Evolutionary conservation across 1,140 invertebrate species (phyloP).

Genomic region (Drosophila gunungcola): DNA sequence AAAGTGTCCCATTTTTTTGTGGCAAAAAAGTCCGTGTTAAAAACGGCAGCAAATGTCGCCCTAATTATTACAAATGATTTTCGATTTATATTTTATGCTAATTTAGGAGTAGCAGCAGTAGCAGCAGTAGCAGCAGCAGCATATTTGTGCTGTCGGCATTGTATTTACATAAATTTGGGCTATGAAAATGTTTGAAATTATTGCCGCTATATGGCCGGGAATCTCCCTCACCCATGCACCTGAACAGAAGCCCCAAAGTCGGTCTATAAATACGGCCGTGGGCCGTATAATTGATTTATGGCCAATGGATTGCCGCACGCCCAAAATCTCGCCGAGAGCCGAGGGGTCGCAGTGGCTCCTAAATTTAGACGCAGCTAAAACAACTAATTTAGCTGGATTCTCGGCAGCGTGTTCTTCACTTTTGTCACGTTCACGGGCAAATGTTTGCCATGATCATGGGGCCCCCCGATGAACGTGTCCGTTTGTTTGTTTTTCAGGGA

Average conservation of each 20-base stretch:
- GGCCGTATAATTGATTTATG: slow-evolving; percentile 80
- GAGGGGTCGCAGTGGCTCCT: slow-evolving; percentile 39
- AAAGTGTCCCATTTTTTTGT: slow-evolving; percentile 6
- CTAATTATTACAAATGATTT: slow-evolving; percentile 81
- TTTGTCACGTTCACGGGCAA: slow-evolving; percentile 80
- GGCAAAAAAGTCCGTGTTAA: slow-evolving; percentile 47
- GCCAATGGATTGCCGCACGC: slow-evolving; percentile 72
- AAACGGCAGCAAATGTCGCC: slow-evolving; percentile 65
- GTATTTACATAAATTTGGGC: slow-evolving; percentile 52
- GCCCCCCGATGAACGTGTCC: slow-evolving; percentile 47
- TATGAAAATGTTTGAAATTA: slow-evolving; percentile 67
- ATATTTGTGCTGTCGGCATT: slow-evolving; percentile 55
- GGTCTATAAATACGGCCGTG: slow-evolving; percentile 36
- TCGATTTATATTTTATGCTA: slow-evolving; percentile 61
- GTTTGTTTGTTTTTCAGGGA: slow-evolving; percentile 72
- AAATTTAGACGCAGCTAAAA: slow-evolving; percentile 80
- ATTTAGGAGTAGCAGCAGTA: slow-evolving; percentile 29
- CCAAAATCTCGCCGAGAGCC: slow-evolving; percentile 14
- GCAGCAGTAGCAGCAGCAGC: slow-evolving; percentile 3
- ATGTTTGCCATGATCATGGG: slow-evolving; percentile 54
- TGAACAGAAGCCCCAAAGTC: slow-evolving; percentile 44
- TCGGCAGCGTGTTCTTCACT: slow-evolving; percentile 65
- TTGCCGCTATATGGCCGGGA: slow-evolving; percentile 30
- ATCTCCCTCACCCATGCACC: slow-evolving; percentile 45
- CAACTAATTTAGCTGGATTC: slow-evolving; percentile 77